Evolutionary conservation across 2,113 vertebrate genomes (phyloP), one percentile per base, ranked within the genome.

Genomic region (Galbula dea): DNA sequence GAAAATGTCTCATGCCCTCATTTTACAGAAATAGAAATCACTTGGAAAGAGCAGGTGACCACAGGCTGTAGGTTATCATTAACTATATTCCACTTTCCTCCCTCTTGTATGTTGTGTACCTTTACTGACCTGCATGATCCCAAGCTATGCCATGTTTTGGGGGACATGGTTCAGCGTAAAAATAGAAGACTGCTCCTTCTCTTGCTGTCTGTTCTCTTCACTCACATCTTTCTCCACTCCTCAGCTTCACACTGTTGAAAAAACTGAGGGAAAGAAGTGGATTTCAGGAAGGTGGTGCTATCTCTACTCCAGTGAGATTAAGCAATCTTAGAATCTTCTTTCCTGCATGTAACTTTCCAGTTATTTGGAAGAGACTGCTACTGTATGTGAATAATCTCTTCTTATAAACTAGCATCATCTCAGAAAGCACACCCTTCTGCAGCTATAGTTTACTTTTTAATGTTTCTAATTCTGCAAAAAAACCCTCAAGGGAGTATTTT

Each of bases 381-480:
- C 21, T 52, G 3, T 41, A 59, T 66, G 77, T 68, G 73, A 91
- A 96, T 75, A 89, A 83, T 79, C 37, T 82, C 65, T 74, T 51
- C 29, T 80, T 80, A 66, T 58, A 77, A 90, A 92, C 71, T 16
- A 93, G 41, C 72, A 37, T 85, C 65, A 88, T 26, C 73, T 51
- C 52, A 91, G 91, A 92, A 86, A 92, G 48, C 81, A 92, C 21
- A 23, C 21, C 21, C 73, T 78, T 45, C 30, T 67, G 36, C 54
- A 94, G 75, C 48, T 61, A 32, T 73, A 46, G 83, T 95, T 90
- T 62, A 16, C 55, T 55, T 85, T 86, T 90, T 75, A 59, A 54
- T 66, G 48, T 54, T 89, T 95, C 58, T 74, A 69, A 89, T 87
- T 92, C 66, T 89, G 48, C 5, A 84, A 91, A 5, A 77, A 91